These are phyloP conservation scores for Octodonta nipae DNA, from an alignment of 2,888 invertebrate species.

Conservation along the genomic window DNA sequence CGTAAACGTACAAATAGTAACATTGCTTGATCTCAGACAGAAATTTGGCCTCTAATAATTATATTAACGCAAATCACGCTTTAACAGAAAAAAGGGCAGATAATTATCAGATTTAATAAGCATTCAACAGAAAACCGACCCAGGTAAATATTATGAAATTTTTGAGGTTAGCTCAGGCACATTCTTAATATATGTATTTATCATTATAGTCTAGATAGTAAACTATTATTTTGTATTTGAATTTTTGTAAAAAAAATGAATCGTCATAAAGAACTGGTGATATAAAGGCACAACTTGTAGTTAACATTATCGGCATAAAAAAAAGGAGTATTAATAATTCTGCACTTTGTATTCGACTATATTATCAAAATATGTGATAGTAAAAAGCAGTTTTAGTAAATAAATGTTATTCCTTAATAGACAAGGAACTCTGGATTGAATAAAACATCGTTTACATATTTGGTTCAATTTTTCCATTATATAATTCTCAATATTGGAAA, in stretches of 20 bases:
- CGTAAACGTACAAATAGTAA: too few relatives aligned
- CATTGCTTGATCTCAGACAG: background rate
- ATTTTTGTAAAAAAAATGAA: background rate
- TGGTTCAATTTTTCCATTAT: too few relatives aligned
- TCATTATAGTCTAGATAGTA: too few relatives aligned
- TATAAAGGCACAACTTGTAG: conserved; percentile 19
- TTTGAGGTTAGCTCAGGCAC: too few relatives aligned
- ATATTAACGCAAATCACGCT: too few relatives aligned
- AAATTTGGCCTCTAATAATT: too few relatives aligned
- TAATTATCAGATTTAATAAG: background rate
- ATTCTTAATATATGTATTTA: too few relatives aligned
- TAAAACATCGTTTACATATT: too few relatives aligned
- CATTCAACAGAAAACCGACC: background rate
- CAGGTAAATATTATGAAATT: too few relatives aligned
- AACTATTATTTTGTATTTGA: background rate
- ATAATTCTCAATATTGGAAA: too few relatives aligned
- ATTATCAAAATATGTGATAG: conserved; percentile 10
- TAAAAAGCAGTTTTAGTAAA: conserved; percentile 7
- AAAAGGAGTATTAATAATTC: conserved; percentile 10
- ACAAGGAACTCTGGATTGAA: background rate
- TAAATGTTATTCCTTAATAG: conserved; percentile 2
- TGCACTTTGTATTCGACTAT: conserved; percentile 6
- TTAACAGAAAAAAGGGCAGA: too few relatives aligned
- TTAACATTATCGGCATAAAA: conserved; percentile 9
- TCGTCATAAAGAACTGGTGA: conserved; percentile 17